These are phyloP conservation scores for Ondatra zibethicus DNA, from an alignment of 2,113 vertebrate species.

Conservation along the genomic window DNA sequence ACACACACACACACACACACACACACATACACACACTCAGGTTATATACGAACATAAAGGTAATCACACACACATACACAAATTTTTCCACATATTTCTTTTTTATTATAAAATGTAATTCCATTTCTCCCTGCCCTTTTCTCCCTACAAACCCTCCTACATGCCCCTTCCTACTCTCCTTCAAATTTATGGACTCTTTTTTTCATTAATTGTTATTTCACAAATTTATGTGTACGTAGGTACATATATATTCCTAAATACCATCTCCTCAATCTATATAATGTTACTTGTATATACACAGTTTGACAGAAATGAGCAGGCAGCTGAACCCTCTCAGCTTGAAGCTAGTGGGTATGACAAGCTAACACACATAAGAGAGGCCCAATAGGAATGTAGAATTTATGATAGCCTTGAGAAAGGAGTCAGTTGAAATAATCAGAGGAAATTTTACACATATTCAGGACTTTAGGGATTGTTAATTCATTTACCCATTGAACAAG, in stretches of 20 bases:
- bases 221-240: not conserved
- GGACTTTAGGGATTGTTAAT: not conserved
- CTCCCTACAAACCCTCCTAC: not conserved
- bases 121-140: not conserved
- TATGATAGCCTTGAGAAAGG: not conserved
- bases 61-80: not conserved
- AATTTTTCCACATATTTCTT: not conserved
- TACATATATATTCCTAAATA: not conserved
- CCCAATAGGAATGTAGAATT: not conserved
- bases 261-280: too few relatives aligned
- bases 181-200: not conserved
- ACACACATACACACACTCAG: not conserved
- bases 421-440: not conserved
- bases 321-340: not conserved
- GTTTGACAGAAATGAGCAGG: not conserved
- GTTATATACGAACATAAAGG: not conserved
- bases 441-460: not conserved
- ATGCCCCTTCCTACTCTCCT: too few relatives aligned
- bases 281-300: not conserved
- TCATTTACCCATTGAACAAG: not conserved
- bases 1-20: not conserved
- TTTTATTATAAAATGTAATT: not conserved
- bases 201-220: not conserved
- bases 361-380: not conserved
- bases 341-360: not conserved